These are phyloP conservation scores for Pocillopora grandis DNA, from an alignment of 92 coral and sea anemone species.

Conservation along the genomic window DNA sequence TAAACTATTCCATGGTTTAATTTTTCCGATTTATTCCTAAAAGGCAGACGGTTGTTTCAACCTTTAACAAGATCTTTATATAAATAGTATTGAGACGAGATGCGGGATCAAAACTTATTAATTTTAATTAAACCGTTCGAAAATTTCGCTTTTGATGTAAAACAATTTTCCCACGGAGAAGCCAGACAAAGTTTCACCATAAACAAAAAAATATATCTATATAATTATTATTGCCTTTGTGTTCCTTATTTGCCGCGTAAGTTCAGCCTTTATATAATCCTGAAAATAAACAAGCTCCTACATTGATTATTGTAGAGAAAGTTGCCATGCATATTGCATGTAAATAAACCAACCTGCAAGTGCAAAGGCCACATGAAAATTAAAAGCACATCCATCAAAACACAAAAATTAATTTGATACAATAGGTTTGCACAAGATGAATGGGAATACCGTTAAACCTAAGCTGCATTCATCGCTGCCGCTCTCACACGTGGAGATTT, in stretches of 20 bases:
- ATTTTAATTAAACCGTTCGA: not conserved
- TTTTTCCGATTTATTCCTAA: too few species aligned
- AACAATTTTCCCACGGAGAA: not conserved
- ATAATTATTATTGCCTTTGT: not conserved
- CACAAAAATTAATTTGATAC: not conserved
- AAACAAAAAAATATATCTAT: not conserved
- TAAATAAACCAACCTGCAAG: not conserved
- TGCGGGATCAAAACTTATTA: not conserved
- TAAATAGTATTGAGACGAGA: too few species aligned
- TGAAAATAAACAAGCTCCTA: not conserved
- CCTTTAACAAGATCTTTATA: too few species aligned
- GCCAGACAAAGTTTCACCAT: not conserved
- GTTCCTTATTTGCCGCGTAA: not conserved
- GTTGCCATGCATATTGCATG: not conserved
- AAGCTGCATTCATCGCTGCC: not conserved
- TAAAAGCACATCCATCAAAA: not conserved
- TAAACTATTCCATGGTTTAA: too few species aligned
- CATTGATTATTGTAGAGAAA: not conserved
- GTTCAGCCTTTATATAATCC: too few species aligned
- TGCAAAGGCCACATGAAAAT: not conserved
- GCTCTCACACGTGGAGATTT: constrained; percentile 11
- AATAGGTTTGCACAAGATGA: not conserved
- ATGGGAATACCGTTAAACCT: not conserved
- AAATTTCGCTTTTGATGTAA: not conserved
- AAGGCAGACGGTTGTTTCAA: too few species aligned